Conservation (phyloP, 2,888 invertebrate species). For the Parnassius apollo region DNA sequence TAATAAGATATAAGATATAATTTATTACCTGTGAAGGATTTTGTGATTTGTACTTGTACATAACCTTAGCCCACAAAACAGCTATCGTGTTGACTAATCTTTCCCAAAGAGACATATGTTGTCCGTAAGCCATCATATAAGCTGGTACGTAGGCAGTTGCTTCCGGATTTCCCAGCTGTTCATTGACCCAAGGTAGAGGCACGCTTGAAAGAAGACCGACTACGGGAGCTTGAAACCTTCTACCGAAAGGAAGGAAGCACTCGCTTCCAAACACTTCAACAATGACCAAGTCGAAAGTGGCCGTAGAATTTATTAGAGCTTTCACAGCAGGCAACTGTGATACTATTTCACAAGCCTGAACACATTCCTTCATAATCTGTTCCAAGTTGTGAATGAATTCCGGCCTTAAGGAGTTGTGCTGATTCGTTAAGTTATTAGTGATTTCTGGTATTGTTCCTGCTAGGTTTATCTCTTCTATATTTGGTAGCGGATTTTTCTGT, state of each 20-base stretch:
- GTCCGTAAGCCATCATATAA: slow-evolving; percentile 75
- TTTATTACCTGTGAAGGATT: slow-evolving; percentile 62
- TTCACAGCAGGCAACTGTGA: slow-evolving; percentile 61
- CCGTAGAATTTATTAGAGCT: slow-evolving; percentile 59
- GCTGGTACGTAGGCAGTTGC: slow-evolving; percentile 80
- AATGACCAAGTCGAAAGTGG: slow-evolving; percentile 64
- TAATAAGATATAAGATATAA: not conserved
- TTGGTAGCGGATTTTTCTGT: slow-evolving; percentile 67
- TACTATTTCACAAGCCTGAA: slow-evolving; percentile 67
- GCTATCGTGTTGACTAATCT: slow-evolving; percentile 70
- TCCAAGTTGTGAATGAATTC: slow-evolving; percentile 64
- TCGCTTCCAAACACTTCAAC: slow-evolving; percentile 80
- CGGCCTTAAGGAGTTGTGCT: slow-evolving; percentile 60
- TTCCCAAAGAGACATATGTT: slow-evolving; percentile 73
- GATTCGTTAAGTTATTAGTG: slow-evolving; percentile 62
- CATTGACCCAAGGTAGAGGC: slow-evolving; percentile 79
- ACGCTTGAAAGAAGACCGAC: slow-evolving; percentile 78
- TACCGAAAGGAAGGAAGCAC: slow-evolving; percentile 79
- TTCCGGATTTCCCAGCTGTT: slow-evolving; percentile 80
- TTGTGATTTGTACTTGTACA: slow-evolving; percentile 67
- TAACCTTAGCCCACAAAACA: slow-evolving; percentile 59
- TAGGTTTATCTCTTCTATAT: slow-evolving; percentile 69
- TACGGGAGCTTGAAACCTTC: slow-evolving; percentile 75
- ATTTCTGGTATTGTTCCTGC: slow-evolving; percentile 75
- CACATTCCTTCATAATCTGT: slow-evolving; percentile 72